Conservation (phyloP, 2,113 vertebrate genomes). For the Colistium nudipinnis region DNA sequence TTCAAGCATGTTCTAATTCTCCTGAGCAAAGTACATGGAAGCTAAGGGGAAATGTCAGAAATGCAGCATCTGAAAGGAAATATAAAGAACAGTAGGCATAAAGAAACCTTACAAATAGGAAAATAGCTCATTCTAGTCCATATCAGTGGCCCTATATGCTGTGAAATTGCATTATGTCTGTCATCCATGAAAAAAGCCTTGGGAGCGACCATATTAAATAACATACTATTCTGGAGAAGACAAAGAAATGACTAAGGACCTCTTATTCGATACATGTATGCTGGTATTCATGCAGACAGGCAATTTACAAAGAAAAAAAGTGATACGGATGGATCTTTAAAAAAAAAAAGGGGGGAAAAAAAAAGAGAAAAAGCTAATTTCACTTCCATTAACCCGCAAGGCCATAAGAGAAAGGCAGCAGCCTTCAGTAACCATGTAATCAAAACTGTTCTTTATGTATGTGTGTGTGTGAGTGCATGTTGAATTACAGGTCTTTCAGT, state of each 20-base stretch:
- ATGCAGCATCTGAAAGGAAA: slow-evolving; percentile 6
- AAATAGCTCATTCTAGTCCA: slow-evolving; percentile 16
- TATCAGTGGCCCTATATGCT: not conserved
- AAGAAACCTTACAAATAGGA: slow-evolving; percentile 3
- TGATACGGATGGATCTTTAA: not conserved
- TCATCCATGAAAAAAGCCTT: slow-evolving; percentile 25
- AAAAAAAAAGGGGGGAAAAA: slow-evolving; percentile 14
- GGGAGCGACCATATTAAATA: not conserved
- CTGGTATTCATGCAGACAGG: not conserved
- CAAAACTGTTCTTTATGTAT: slow-evolving; percentile 20
- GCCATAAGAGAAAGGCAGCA: slow-evolving; percentile 9
- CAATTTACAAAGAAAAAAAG: not conserved
- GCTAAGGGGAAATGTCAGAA: too few relatives aligned
- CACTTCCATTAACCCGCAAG: slow-evolving; percentile 19
- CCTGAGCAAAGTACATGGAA: too few relatives aligned
- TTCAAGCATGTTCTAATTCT: too few relatives aligned
- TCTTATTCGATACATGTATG: not conserved
- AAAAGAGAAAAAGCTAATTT: not conserved
- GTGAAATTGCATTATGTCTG: slow-evolving; percentile 30
- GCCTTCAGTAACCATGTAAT: slow-evolving; percentile 50
- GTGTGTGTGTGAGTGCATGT: too few relatives aligned
- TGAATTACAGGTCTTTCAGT: slow-evolving; percentile 45
- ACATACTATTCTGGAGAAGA: slow-evolving; percentile 1
- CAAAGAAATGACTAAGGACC: not conserved
- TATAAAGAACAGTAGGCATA: not conserved